Conservation (phyloP, 2,888 invertebrate genomes). For the Ochropleura plecta region DNA sequence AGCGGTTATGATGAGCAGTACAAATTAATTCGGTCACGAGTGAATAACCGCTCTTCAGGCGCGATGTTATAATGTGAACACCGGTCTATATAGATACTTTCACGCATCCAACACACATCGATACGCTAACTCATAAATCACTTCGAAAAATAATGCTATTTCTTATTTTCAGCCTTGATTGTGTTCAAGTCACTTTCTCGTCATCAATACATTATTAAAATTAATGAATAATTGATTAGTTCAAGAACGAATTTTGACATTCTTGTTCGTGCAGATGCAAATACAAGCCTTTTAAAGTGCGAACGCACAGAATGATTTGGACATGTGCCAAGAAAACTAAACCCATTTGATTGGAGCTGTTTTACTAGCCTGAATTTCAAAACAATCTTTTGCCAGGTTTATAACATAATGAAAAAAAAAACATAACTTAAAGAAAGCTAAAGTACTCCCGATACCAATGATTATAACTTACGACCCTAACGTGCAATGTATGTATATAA, state of each 20-base stretch:
- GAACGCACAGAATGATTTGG: constrained; percentile 26
- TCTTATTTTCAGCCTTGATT: constrained; percentile 10
- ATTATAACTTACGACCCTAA: background rate
- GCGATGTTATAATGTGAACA: constrained; percentile 63
- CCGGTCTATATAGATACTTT: constrained; percentile 61
- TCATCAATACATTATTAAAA: background rate
- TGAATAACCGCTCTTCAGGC: constrained; percentile 72
- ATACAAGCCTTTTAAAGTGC: background rate
- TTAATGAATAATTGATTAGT: background rate
- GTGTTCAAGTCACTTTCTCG: background rate
- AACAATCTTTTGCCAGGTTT: background rate
- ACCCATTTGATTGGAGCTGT: constrained; percentile 20
- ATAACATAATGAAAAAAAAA: background rate
- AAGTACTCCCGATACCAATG: background rate
- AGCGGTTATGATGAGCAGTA: constrained; percentile 50
- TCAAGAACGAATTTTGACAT: constrained; percentile 6
- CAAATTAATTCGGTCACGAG: constrained; percentile 71
- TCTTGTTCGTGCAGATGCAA: background rate
- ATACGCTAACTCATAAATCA: constrained; percentile 11
- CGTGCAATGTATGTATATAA: too few species aligned
- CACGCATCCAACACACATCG: constrained; percentile 49
- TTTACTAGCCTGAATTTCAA: background rate
- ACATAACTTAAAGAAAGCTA: background rate
- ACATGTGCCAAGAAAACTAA: constrained; percentile 35
- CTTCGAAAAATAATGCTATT: constrained; percentile 15